phyloP scores from a whole-genome alignment of 1,140 invertebrate species.

The Alviniconcha marisindica region DNA sequence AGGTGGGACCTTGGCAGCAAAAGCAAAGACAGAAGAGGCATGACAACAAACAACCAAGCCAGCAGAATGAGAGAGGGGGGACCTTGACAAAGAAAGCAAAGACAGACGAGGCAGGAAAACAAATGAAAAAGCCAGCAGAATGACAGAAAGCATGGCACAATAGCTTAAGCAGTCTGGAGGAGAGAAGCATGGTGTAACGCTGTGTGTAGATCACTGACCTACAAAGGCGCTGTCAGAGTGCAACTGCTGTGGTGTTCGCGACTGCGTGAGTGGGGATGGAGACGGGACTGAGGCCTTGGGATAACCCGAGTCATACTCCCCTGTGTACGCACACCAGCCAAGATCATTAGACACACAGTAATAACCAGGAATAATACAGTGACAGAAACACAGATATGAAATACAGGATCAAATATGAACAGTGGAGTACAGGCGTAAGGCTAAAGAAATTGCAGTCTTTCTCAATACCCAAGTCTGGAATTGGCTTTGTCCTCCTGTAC shows the following conservation, averaged over 20 bases:
- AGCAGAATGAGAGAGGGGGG: too few relatives aligned
- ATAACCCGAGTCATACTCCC: constrained; percentile 40
- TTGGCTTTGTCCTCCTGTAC: too few relatives aligned
- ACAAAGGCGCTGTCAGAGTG: constrained; percentile 74
- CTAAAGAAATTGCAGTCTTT: too few relatives aligned
- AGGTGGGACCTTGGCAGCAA: background rate
- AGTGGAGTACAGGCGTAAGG: too few relatives aligned
- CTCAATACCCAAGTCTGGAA: too few relatives aligned
- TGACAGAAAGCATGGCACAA: background rate
- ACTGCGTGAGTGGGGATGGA: constrained; percentile 49
- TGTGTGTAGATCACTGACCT: constrained; percentile 62
- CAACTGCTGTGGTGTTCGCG: constrained; percentile 59
- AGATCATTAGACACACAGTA: too few relatives aligned
- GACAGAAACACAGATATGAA: too few relatives aligned
- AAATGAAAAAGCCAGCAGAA: too few relatives aligned
- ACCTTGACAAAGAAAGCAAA: too few relatives aligned
- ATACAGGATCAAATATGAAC: too few relatives aligned
- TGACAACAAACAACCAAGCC: background rate
- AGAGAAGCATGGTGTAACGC: background rate
- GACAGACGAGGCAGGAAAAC: too few relatives aligned
- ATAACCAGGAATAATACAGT: too few relatives aligned
- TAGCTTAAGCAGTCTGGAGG: background rate
- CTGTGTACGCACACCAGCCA: constrained; percentile 44
- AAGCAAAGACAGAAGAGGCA: background rate
- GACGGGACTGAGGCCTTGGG: constrained; percentile 35